A percentile compares a stretch with the other conserved stretches of the same genome.
phyloP scores from a whole-genome alignment of 2,888 invertebrate species.

The Drosophila pseudotakahashii region DNA sequence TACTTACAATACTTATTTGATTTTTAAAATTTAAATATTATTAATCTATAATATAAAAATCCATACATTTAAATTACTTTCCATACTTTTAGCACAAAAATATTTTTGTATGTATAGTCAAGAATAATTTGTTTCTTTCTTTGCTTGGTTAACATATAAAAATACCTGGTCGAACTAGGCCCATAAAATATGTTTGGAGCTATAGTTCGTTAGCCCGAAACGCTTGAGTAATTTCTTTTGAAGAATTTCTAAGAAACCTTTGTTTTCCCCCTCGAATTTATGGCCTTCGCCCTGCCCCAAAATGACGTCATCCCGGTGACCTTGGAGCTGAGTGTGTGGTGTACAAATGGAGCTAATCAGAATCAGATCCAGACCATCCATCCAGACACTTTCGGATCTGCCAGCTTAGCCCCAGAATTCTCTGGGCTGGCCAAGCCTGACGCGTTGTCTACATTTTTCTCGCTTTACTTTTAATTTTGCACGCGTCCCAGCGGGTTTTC shows the following conservation, averaged over 20 bases:
- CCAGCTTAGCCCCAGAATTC: slow-evolving; percentile 12
- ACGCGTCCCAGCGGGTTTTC: slow-evolving; percentile 64
- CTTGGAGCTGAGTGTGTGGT: slow-evolving; percentile 33
- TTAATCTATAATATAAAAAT: no score
- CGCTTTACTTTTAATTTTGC: slow-evolving; percentile 76
- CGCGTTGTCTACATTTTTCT: slow-evolving; percentile 58
- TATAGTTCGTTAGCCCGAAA: background rate
- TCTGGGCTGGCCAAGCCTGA: slow-evolving; percentile 39
- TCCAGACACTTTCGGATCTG: slow-evolving; percentile 30
- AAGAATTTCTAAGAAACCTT: slow-evolving; percentile 12
- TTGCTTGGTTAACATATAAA: background rate
- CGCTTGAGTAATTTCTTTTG: background rate
- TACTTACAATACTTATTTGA: no score
- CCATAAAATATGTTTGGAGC: background rate
- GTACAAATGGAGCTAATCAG: slow-evolving; percentile 40
- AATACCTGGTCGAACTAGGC: background rate
- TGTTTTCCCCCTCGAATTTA: slow-evolving; percentile 8
- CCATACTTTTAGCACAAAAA: no score
- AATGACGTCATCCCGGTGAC: slow-evolving; percentile 56
- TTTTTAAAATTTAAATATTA: no score
- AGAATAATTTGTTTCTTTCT: background rate
- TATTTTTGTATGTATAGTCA: background rate
- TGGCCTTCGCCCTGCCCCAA: background rate
- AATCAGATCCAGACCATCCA: background rate
- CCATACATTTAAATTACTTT: no score